Evolutionary conservation across 2,113 vertebrate species (phyloP), one percentile per base, ranked within the genome.

Genomic region (Siniperca knerii): DNA sequence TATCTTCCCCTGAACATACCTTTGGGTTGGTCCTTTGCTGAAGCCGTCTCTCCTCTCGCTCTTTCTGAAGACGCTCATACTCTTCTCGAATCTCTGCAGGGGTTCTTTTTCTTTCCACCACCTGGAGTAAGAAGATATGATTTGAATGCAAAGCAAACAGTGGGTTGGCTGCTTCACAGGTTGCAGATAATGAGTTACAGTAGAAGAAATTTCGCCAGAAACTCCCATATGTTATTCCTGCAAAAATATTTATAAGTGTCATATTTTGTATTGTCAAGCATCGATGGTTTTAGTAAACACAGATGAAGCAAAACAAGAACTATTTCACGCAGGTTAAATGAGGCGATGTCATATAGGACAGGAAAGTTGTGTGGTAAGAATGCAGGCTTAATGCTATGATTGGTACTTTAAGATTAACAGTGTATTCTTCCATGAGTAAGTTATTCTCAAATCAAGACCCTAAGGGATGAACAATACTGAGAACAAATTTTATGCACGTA

Each of bases 11-110:
- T n/a, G 35, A 55, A 79, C 70, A 37, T 89, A 98, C 98, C 96
- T 99, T 99, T 88, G 98, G 98, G 86, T 99, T 99, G 91, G 98
- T 99, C 93, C 98, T 95, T 93, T 99, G 98, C 89, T 98, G 98
- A 57, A 99, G 96, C 29, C 98, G 91, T 82, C 98, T 96, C 87
- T 99, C 98, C 67, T 99, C 98, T 37, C 98, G 94, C 88, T 99
- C 98, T 66, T 95, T 96, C 91, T 99, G 98, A 87, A 99, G 96
- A 70, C 98, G 97, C 90, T 99, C 98, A 68, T 97, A 99, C 92
- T 99, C 98, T 75, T 99, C 98, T 84, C 97, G 95, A 87, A 99
- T 99, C 92, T 99, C 98, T 4, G 97, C 97, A 1, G 98, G 97
- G 6, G 98, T 98, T 92, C 97, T 96, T 92, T 94, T 98, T 89